A percentile compares a stretch with the other conserved stretches of the same genome.
Conservation (phyloP, 2,888 invertebrate genomes). For the Globia sparganii region DNA sequence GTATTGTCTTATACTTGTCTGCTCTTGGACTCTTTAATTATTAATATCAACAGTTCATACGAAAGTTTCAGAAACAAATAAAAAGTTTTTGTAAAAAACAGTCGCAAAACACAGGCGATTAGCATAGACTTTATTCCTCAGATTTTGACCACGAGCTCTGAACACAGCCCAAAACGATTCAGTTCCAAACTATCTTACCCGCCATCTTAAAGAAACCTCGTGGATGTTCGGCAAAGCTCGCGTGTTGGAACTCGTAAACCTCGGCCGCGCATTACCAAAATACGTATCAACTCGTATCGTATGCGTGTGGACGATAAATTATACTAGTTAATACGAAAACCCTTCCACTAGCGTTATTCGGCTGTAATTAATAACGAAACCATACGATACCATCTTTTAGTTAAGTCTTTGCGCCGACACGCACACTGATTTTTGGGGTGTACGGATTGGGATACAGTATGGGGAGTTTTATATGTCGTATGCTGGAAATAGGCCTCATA, state of each 20-base stretch:
- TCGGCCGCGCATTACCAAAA: conserved; percentile 81
- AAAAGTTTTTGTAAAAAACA: background rate
- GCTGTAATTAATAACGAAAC: conserved; percentile 86
- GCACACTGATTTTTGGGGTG: conserved; percentile 63
- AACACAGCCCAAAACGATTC: conserved; percentile 33
- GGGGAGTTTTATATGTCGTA: background rate
- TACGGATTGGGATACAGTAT: conserved; percentile 50
- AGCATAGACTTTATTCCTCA: conserved; percentile 1
- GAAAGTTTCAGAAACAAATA: background rate
- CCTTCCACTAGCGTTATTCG: conserved; percentile 81
- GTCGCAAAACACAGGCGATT: background rate
- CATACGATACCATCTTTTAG: conserved; percentile 82
- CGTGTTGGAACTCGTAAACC: conserved; percentile 82
- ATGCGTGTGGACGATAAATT: conserved; percentile 84
- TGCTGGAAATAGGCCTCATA: background rate
- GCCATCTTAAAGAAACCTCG: conserved; percentile 50
- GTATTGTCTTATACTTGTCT: background rate
- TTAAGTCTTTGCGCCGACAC: conserved; percentile 73
- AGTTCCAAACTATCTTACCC: conserved; percentile 54
- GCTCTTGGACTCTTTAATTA: background rate
- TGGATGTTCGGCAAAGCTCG: conserved; percentile 68
- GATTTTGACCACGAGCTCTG: conserved; percentile 20
- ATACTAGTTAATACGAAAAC: conserved; percentile 85
- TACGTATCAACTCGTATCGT: conserved; percentile 86
- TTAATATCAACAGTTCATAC: background rate